A percentile compares a stretch with the other conserved stretches of the same genome.
These are phyloP conservation scores for Huso huso DNA, from an alignment of 2,797 vertebrate genomes.

Conservation along the genomic window DNA sequence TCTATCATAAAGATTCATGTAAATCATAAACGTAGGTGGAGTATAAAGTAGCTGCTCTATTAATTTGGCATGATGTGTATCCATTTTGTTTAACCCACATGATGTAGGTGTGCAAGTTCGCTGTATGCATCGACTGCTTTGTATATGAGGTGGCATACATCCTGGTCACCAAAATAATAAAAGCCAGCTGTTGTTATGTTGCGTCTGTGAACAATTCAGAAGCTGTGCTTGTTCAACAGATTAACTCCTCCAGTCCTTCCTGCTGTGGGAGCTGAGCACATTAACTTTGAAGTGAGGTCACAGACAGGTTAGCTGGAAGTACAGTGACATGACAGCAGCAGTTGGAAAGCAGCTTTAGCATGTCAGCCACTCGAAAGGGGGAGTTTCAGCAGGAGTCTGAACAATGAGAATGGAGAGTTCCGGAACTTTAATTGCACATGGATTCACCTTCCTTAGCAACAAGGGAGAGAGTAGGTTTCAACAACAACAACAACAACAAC, in stretches of 20 bases:
- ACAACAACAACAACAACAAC: too few species aligned
- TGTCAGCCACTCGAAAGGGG: neutral
- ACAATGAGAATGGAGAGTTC: neutral
- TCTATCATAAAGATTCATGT: too few species aligned
- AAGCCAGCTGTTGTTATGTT: neutral
- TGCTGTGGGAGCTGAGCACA: neutral
- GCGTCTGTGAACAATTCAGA: neutral
- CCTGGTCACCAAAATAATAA: neutral
- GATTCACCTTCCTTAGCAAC: neutral
- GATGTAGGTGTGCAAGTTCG: too few species aligned
- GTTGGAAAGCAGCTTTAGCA: neutral
- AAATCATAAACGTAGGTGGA: too few species aligned
- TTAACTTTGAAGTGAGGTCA: constrained; percentile 3
- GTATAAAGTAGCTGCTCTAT: too few species aligned
- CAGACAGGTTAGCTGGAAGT: neutral
- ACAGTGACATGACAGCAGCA: neutral
- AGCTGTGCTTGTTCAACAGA: neutral
- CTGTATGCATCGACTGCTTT: too few species aligned
- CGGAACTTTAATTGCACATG: neutral
- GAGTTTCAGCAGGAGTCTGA: neutral
- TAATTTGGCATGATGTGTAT: too few species aligned
- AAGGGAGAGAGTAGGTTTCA: too few species aligned
- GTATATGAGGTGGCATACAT: neutral
- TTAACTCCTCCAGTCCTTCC: neutral
- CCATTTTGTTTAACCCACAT: too few species aligned